phyloP scores from a whole-genome alignment of 2,888 invertebrate species.

The Lypha dubia region DNA sequence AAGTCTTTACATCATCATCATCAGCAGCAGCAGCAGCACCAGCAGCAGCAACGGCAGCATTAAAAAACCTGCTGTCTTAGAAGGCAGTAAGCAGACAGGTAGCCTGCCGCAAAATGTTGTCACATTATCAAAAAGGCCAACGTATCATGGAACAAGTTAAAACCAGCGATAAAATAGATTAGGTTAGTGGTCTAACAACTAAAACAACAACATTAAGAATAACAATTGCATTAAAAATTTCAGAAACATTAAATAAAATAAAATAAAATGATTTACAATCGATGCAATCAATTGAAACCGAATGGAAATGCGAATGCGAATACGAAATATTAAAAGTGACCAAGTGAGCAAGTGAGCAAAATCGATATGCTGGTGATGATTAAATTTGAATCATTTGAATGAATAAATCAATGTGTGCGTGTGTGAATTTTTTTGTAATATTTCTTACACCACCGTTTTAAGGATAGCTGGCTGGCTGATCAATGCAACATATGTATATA shows the following conservation, averaged over 20 bases:
- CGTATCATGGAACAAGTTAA: slow-evolving; percentile 53
- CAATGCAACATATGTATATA: not conserved
- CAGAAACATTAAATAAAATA: not conserved
- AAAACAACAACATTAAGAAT: slow-evolving; percentile 8
- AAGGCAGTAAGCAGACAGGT: slow-evolving; percentile 22
- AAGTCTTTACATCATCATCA: slow-evolving; percentile 47
- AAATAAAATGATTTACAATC: slow-evolving; percentile 49
- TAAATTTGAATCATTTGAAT: slow-evolving; percentile 56
- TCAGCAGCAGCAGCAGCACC: slow-evolving; percentile 9
- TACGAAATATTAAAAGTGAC: slow-evolving; percentile 34
- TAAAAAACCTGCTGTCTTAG: not conserved
- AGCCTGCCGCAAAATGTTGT: slow-evolving; percentile 16
- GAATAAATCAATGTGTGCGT: too few relatives aligned
- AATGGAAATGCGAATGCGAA: slow-evolving; percentile 18
- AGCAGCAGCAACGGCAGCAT: slow-evolving; percentile 8
- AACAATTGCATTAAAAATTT: slow-evolving; percentile 8
- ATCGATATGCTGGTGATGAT: slow-evolving; percentile 2
- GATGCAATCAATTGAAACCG: slow-evolving; percentile 12
- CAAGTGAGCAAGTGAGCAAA: not conserved
- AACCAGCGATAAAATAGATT: slow-evolving; percentile 52
- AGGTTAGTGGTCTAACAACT: slow-evolving; percentile 57
- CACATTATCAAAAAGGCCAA: slow-evolving; percentile 64
- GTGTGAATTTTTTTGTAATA: not conserved
- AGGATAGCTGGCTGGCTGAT: slow-evolving; percentile 41
- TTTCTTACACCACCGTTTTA: slow-evolving; percentile 41